Evolutionary conservation across 2,797 vertebrate genomes (phyloP), one percentile per base, ranked within the genome.

Genomic region (Diglossa cyanea): DNA sequence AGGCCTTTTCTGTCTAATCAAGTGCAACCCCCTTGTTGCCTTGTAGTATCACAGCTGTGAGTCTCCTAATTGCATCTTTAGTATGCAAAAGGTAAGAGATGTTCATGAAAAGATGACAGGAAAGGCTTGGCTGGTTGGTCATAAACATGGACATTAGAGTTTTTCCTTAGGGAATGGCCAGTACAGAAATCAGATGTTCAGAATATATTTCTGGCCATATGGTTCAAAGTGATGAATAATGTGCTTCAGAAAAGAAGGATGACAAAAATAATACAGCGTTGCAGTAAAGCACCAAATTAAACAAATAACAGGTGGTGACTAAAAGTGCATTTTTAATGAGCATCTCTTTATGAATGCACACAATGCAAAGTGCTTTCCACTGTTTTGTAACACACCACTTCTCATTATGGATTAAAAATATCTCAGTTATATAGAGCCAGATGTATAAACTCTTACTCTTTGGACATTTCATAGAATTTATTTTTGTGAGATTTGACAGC

Each of bases 281-380:
- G 48, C 30, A 91, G 44, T 58, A 79, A 78, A 92, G 85, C 53
- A 54, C 26, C 28, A 30, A 68, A 94, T 58, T 91, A 94, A 93
- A 88, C 76, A 88, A 95, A 95, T 83, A 94, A 92, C 86, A 96
- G 94, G 95, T 94, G 91, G 88, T 68, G 62, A 80, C 88, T 82
- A 79, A 94, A 91, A 88, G 44, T 25, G 40, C 61, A 92, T 96
- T 91, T 96, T 96, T 96, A 92, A 96, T 93, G 72, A 96, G 61
- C 6, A 0, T 17, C 61, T 94, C 77, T 62, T 94, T 54, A 80
- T n/a, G 33, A 90, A 87, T 63, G 25, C 65, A 71, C 47, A 91
- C 58, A 87, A 82, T n/a, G 40, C 50, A 93, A 93, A 90, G 35
- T 81, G 55, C 53, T 95, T 94, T 88, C 85, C 71, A 94, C 68